A percentile compares a stretch with the other conserved stretches of the same genome.
phyloP scores from a whole-genome alignment of 2,113 vertebrate species.

The Hypanus sabinus region DNA sequence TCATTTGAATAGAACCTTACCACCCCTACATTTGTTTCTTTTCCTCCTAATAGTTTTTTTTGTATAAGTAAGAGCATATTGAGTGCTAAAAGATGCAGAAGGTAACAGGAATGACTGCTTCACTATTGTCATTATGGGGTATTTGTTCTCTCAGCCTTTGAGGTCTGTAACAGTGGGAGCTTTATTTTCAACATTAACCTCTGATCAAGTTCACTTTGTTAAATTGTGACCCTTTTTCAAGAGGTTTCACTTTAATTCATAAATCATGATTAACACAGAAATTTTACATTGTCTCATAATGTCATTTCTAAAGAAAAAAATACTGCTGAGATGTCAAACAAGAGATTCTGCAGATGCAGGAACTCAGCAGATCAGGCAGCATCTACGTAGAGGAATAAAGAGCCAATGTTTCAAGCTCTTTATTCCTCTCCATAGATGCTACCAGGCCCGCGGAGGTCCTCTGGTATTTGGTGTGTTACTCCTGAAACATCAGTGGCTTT shows the following conservation, averaged over 20 bases:
- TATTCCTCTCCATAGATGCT: no score
- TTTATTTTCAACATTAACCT: neutral
- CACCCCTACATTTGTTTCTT: neutral
- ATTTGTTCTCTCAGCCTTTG: neutral
- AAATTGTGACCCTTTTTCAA: neutral
- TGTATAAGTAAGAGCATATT: neutral
- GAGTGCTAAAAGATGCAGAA: neutral
- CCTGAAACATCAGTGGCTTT: no score
- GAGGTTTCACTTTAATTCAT: neutral
- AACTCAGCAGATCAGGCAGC: no score
- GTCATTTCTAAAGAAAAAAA: neutral
- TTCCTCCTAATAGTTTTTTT: neutral
- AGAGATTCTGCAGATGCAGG: no score
- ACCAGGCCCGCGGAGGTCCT: no score
- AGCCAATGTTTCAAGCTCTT: no score
- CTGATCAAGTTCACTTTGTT: neutral
- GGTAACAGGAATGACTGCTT: neutral
- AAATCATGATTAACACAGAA: neutral
- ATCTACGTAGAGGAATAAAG: no score
- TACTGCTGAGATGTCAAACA: neutral
- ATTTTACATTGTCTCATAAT: neutral
- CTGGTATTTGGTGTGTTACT: no score
- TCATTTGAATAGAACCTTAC: neutral
- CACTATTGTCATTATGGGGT: neutral
- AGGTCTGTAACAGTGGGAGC: neutral